phyloP scores from a whole-genome alignment of 2,797 vertebrate species.

The Sebastes cheni region DNA sequence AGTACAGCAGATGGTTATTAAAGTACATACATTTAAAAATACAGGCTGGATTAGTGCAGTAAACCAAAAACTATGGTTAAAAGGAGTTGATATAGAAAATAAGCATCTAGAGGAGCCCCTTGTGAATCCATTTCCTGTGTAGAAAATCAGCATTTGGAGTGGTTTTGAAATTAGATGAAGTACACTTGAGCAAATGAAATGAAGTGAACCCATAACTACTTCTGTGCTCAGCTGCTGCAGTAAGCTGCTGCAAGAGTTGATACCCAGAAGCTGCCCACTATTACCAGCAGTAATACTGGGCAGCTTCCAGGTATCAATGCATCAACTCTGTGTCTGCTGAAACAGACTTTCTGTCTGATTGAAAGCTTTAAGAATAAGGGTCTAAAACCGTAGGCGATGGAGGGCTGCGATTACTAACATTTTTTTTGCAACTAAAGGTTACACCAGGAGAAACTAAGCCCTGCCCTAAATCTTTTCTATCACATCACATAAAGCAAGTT shows the following conservation, averaged over 20 bases:
- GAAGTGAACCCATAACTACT: conserved; percentile 29
- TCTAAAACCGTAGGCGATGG: background rate
- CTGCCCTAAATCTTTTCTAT: background rate
- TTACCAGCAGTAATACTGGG: conserved; percentile 6
- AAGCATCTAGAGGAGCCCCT: background rate
- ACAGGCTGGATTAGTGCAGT: background rate
- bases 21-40: background rate
- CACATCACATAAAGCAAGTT: background rate
- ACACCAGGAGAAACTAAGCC: background rate
- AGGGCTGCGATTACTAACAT: background rate
- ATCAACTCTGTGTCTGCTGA: conserved; percentile 8
- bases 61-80: background rate
- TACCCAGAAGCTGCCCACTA: conserved; percentile 8
- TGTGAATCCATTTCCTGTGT: conserved; percentile 4
- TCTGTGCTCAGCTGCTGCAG: conserved; percentile 24
- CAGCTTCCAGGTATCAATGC: conserved; percentile 13
- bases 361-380: background rate
- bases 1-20: conserved; percentile 20
- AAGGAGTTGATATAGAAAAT: conserved; percentile 10
- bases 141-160: conserved; percentile 28
- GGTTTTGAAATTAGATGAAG: conserved; percentile 37
- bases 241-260: conserved; percentile 25
- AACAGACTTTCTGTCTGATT: background rate
- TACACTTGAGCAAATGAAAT: conserved; percentile 50
- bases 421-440: background rate